A percentile compares a stretch with the other conserved stretches of the same genome.
Evolutionary conservation across 53 echinoderm and acorn worm genomes (phyloP).

Genomic region (Hippasteria phrygiana): DNA sequence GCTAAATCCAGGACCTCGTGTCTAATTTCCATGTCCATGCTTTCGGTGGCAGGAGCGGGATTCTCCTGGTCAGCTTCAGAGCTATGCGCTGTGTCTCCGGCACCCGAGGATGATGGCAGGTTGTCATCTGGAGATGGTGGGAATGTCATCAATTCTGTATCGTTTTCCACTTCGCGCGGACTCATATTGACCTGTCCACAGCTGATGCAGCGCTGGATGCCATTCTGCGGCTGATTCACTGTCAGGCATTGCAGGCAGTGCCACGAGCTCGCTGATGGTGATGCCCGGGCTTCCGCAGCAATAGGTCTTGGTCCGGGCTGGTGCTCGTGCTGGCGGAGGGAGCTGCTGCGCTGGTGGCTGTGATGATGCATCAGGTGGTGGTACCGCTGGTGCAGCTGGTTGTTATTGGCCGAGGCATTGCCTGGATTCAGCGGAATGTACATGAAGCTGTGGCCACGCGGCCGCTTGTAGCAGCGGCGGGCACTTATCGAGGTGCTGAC

Average conservation of each 20-base stretch:
- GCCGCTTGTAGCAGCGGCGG: slow-evolving; percentile 90
- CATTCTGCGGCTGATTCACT: neutral
- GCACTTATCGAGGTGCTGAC: slow-evolving; percentile 76
- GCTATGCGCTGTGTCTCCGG: neutral
- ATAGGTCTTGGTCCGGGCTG: neutral
- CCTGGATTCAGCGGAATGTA: slow-evolving; percentile 41
- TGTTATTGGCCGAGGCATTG: slow-evolving; percentile 27
- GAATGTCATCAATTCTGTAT: slow-evolving; percentile 46
- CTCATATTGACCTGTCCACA: slow-evolving; percentile 36
- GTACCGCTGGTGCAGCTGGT: slow-evolving; percentile 30
- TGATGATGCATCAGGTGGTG: slow-evolving; percentile 41
- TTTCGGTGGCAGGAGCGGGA: slow-evolving; percentile 15
- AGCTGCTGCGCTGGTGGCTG: slow-evolving; percentile 29
- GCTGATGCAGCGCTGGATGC: neutral
- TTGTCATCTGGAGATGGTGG: slow-evolving; percentile 7
- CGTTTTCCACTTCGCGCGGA: neutral
- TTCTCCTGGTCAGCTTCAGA: neutral
- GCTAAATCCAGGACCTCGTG: neutral
- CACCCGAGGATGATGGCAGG: neutral
- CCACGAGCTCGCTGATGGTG: slow-evolving; percentile 18
- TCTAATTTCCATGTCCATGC: neutral
- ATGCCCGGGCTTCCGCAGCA: slow-evolving; percentile 5
- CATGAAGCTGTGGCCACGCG: slow-evolving; percentile 86
- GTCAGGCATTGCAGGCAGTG: slow-evolving; percentile 27
- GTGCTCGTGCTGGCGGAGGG: slow-evolving; percentile 42